Conservation (phyloP, 2,113 vertebrate genomes). For the Leucoraja erinaceus region DNA sequence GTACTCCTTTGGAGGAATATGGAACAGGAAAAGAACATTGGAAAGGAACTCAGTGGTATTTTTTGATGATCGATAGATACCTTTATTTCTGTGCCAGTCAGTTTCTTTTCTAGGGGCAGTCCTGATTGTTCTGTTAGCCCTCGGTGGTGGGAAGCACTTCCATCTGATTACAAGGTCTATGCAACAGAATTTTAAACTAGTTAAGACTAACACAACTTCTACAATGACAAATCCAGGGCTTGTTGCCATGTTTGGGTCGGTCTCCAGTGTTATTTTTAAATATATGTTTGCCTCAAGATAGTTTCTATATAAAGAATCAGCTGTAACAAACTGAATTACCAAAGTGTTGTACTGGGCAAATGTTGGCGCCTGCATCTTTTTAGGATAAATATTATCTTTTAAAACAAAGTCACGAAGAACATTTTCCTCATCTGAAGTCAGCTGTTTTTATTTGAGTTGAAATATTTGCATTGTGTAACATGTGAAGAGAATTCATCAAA, state of each 20-base stretch:
- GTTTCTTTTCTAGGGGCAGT: neutral
- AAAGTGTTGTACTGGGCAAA: neutral
- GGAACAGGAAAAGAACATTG: neutral
- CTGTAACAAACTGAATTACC: neutral
- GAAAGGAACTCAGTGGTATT: neutral
- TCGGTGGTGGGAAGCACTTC: neutral
- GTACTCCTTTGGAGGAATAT: neutral
- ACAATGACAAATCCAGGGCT: neutral
- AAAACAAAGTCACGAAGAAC: neutral
- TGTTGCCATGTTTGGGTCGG: neutral
- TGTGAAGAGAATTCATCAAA: neutral
- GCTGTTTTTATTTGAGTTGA: slow-evolving; percentile 2
- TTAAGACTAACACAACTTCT: neutral
- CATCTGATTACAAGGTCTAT: neutral
- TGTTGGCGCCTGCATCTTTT: neutral
- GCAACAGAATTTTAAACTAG: neutral
- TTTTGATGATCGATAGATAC: neutral
- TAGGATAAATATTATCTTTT: neutral
- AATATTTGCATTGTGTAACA: slow-evolving; percentile 1
- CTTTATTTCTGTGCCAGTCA: neutral
- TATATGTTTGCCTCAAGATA: neutral
- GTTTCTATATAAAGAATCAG: neutral
- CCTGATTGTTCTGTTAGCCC: neutral
- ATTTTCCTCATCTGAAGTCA: neutral
- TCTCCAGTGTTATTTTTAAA: neutral